Evolutionary conservation across 2,888 invertebrate species (phyloP), one percentile per base, ranked within the genome.

Genomic region (Ectemnius cavifrons): DNA sequence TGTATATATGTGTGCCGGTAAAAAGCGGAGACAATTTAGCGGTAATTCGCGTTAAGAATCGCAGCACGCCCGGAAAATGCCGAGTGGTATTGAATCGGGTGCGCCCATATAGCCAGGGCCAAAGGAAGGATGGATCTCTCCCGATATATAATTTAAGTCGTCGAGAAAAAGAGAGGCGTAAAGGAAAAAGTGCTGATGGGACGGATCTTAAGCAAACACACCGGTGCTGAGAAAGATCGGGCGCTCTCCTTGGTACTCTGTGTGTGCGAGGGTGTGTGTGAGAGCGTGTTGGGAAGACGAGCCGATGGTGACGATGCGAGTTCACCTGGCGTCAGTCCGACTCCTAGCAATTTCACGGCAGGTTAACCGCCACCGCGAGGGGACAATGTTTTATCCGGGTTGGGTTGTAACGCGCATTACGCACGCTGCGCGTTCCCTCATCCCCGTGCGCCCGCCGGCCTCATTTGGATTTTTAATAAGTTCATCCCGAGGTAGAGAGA

Each of bases 311-410:
- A 90, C 86, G 85, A 63, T 77, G 89, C 89, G 83, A 79, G 84
- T 88, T 84, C 77, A 80, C 70, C 75, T 77, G 86, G 87, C 88
- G 87, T 89, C 88, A 83, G 85, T 86, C 83, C 78, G 87, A 87
- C 87, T 88, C 84, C 85, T 89, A 87, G 85, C 89, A 90, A 90
- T 90, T 90, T 90, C 90, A 90, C 86, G 90, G 86, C 88, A 83
- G 84, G 86, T 90, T 90, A 90, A 83, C 85, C 87, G 81, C 86
- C 86, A 87, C 86, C 85, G 82, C 86, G 84, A 81, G 86, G 87
- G 88, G 88, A 89, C 89, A 89, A 88, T 86, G 87, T 79, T 78
- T 80, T 87, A 84, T 87, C 83, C 84, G 81, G 80, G 81, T 76
- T 79, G 78, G 63, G 52, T 13, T 37, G 27, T 84, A 83, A 84